Conservation (phyloP, 2,888 invertebrate genomes). For the Mesorhabditis spiculigera region DNA sequence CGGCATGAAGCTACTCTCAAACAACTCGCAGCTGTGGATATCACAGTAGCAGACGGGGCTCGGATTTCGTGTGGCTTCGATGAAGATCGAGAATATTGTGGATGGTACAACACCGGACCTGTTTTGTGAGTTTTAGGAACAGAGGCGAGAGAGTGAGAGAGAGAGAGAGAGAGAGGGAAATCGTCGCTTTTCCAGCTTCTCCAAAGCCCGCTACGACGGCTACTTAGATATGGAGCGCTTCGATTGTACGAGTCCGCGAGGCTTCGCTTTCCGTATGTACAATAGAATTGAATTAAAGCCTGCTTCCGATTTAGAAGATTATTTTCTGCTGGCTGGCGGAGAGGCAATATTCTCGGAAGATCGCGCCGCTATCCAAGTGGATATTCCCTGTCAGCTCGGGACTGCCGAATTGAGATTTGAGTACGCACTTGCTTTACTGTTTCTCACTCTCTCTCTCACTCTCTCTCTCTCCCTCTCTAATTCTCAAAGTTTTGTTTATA, state of each 20-base stretch:
- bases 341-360: constrained; percentile 16
- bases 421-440: constrained; percentile 10
- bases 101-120: constrained; percentile 26
- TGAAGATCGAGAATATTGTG: constrained; percentile 23
- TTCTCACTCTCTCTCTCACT: too few relatives aligned
- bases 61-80: constrained; percentile 30
- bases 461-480: too few relatives aligned
- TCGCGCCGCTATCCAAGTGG: constrained; percentile 28
- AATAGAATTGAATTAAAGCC: neutral
- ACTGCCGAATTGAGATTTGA: constrained; percentile 31
- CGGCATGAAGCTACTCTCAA: too few relatives aligned
- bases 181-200: constrained; percentile 14
- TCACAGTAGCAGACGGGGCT: constrained; percentile 16
- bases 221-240: constrained; percentile 33
- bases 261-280: constrained; percentile 27
- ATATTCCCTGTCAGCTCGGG: constrained; percentile 34
- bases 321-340: constrained; percentile 33
- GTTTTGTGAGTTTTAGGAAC: neutral
- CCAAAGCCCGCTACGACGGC: constrained; percentile 32
- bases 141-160: neutral
- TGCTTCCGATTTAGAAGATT: constrained; percentile 26
- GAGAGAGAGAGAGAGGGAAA: too few relatives aligned
- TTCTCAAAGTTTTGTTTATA: neutral
- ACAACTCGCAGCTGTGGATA: too few relatives aligned
- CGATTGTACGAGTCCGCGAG: constrained; percentile 35